Percentiles rank a stretch among this genome's conserved stretches.
phyloP scores from a whole-genome alignment of 2,888 invertebrate species.

The Saturnia pavonia region DNA sequence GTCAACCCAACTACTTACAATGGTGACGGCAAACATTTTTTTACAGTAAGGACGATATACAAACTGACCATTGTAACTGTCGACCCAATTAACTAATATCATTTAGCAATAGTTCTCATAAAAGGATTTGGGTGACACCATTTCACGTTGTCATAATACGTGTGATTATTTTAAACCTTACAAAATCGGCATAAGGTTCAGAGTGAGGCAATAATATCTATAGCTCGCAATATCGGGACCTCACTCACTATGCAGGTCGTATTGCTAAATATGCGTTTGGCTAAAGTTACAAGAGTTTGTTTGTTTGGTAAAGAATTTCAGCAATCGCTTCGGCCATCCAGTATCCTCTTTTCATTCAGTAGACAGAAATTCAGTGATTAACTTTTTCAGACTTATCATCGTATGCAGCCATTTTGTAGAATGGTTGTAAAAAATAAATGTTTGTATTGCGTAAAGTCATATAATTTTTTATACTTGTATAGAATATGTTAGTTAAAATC shows the following conservation, averaged over 20 bases:
- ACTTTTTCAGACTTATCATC: too few species aligned
- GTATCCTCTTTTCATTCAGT: neutral
- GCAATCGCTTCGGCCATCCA: neutral
- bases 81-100: neutral
- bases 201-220: constrained; percentile 26
- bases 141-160: constrained; percentile 24
- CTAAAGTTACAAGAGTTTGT: constrained; percentile 25
- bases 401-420: too few species aligned
- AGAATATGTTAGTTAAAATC: too few species aligned
- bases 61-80: constrained; percentile 1
- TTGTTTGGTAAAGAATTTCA: neutral
- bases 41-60: neutral
- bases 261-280: constrained; percentile 38
- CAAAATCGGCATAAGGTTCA: constrained; percentile 27
- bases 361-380: neutral
- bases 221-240: constrained; percentile 36
- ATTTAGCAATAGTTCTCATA: constrained; percentile 9
- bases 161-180: constrained; percentile 26
- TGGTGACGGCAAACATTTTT: neutral
- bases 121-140: constrained; percentile 31
- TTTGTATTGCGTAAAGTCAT: too few species aligned
- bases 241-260: constrained; percentile 48
- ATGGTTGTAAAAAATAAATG: too few species aligned
- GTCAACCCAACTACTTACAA: neutral
- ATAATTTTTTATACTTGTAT: too few species aligned